Evolutionary conservation across 2,113 vertebrate genomes (phyloP), one percentile per base, ranked within the genome.

Genomic region (Colinus virginianus): DNA sequence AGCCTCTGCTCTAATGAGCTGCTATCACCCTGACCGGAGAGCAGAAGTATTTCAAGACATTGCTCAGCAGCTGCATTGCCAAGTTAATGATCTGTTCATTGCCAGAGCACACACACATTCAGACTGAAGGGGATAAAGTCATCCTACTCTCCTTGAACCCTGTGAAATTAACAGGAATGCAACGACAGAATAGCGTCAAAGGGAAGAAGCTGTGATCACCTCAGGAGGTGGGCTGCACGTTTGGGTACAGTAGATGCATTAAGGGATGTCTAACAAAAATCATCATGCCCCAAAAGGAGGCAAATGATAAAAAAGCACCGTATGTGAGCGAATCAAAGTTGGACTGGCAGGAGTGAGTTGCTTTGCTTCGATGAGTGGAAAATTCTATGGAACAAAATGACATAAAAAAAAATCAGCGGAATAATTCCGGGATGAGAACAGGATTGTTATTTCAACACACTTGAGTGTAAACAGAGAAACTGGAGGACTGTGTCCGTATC

Each of bases 1-100:
- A 56, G 67, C 42, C 9, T 13, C 19, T 36, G 32, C 64, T 93
- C 67, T 93, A 91, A 93, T 56, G 91, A 96, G 82, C 91, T 94
- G 86, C 83, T 83, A 63, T 70, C 78, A 26, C 70, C 87, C 63
- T 19, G 75, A 15, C 42, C 26, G 49, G 46, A 87, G 87, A 76
- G 70, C 84, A 79, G 90, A 92, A 93, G 71, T 67, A 70, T 93
- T 96, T 96, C 67, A 92, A 92, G 89, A 18, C 34, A 28, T 90
- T 63, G 87, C 92, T 85, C 81, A 56, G 75, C 84, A 95, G 90
- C 90, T 87, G 74, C 67, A 72, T 32, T 79, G 63, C 46, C 16
- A 72, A 95, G 81, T 93, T 93, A 81, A 94, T 78, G 90, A 87
- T 69, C 71, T 92, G 75, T 74, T 93, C 88, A 40, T 56, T 69